A percentile compares a stretch with the other conserved stretches of the same genome.
Conservation (phyloP, 2,113 vertebrate genomes). For the Origma solitaria region DNA sequence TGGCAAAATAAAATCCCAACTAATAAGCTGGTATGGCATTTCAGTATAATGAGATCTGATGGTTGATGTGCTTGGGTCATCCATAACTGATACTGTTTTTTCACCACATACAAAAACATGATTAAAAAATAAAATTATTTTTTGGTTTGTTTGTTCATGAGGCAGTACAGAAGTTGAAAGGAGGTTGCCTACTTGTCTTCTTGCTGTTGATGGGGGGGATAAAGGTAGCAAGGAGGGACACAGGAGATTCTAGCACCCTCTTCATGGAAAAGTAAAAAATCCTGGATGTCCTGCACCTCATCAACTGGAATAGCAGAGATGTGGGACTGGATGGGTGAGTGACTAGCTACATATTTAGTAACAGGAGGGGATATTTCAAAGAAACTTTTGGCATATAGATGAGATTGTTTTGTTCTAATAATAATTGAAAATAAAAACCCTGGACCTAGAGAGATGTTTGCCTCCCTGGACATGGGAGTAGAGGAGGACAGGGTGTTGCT, state of each 20-base stretch:
- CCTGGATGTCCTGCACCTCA: neutral
- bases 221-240: neutral
- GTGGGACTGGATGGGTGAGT: neutral
- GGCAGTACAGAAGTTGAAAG: neutral
- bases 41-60: neutral
- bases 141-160: neutral
- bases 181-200: neutral
- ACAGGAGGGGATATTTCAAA: neutral
- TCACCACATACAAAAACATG: neutral
- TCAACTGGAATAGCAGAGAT: rapidly evolving
- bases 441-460: neutral
- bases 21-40: neutral
- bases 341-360: neutral
- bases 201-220: neutral
- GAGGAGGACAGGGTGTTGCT: neutral
- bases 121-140: neutral
- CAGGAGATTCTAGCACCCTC: neutral
- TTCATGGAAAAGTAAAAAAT: neutral
- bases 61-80: neutral
- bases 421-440: neutral
- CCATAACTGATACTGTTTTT: neutral
- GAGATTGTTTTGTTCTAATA: neutral
- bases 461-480: neutral
- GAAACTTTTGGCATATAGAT: neutral
- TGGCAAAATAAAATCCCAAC: neutral